phyloP scores from a whole-genome alignment of 2,888 invertebrate genomes.

The Psylliodes chrysocephalus region DNA sequence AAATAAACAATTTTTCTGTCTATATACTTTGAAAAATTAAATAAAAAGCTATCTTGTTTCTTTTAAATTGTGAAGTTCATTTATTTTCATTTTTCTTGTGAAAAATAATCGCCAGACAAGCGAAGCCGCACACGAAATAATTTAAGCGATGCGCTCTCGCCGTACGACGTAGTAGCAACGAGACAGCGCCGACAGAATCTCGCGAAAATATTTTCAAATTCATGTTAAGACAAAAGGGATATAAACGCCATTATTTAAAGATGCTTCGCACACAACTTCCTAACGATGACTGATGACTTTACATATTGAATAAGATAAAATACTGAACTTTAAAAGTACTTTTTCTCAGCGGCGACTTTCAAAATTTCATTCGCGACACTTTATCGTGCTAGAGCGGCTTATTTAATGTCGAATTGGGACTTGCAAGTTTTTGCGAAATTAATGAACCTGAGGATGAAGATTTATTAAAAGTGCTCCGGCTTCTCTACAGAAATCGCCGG shows the following conservation, averaged over 20 bases:
- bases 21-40: not conserved
- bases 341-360: conserved; percentile 41
- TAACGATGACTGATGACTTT: conserved; percentile 56
- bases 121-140: not conserved
- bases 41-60: not conserved
- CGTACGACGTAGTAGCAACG: not conserved
- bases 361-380: conserved; percentile 46
- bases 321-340: conserved; percentile 47
- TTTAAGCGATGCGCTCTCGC: not conserved
- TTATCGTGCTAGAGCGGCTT: conserved; percentile 35
- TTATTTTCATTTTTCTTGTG: conserved; percentile 23
- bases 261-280: conserved; percentile 50
- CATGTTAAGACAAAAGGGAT: conserved; percentile 53
- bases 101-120: conserved; percentile 20
- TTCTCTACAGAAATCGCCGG: conserved; percentile 2
- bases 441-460: conserved; percentile 25
- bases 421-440: conserved; percentile 28
- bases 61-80: conserved; percentile 13
- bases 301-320: conserved; percentile 55
- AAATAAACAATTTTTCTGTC: too few relatives aligned
- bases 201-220: conserved; percentile 39
- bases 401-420: conserved; percentile 35
- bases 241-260: conserved; percentile 56
- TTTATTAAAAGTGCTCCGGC: conserved; percentile 23
- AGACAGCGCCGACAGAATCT: conserved; percentile 7